phyloP scores from a whole-genome alignment of 2,797 vertebrate genomes.

The Muscicapa striata region DNA sequence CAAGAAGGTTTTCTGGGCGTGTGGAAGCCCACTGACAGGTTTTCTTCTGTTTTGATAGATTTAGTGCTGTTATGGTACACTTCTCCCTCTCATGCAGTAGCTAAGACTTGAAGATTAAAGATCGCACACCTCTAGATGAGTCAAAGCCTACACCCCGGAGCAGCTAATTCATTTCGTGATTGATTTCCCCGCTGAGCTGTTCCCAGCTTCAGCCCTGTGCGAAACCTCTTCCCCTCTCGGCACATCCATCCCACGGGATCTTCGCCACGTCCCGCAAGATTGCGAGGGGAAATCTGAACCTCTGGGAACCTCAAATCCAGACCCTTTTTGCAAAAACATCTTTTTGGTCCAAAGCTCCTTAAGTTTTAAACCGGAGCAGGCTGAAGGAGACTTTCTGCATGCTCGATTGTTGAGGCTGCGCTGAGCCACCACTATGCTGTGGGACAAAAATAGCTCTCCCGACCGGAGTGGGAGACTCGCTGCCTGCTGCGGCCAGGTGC shows the following conservation, averaged over 20 bases:
- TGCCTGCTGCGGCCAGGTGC: not conserved
- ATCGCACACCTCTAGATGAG: conserved; percentile 21
- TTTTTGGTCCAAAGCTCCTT: not conserved
- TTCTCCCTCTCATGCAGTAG: conserved; percentile 33
- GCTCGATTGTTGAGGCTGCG: not conserved
- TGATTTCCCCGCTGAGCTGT: conserved; percentile 20
- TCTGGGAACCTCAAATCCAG: not conserved
- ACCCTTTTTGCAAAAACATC: not conserved
- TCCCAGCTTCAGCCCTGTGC: not conserved
- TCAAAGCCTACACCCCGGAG: not conserved
- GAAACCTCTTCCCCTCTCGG: not conserved
- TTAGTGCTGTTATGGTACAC: conserved; percentile 3
- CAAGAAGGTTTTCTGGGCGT: not conserved
- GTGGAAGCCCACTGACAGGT: conserved; percentile 16
- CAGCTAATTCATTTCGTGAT: conserved; percentile 10
- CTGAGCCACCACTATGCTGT: not conserved
- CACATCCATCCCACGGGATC: not conserved
- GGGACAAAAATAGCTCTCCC: not conserved
- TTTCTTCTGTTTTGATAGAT: conserved; percentile 42
- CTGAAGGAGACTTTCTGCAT: not conserved
- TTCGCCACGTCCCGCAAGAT: not conserved
- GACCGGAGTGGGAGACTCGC: fast-evolving
- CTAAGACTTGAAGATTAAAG: conserved; percentile 37
- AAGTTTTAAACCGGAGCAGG: not conserved
- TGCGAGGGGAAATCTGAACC: not conserved